These are phyloP conservation scores for Threskiornis aethiopicus DNA, from an alignment of 2,797 vertebrate genomes.

Conservation along the genomic window DNA sequence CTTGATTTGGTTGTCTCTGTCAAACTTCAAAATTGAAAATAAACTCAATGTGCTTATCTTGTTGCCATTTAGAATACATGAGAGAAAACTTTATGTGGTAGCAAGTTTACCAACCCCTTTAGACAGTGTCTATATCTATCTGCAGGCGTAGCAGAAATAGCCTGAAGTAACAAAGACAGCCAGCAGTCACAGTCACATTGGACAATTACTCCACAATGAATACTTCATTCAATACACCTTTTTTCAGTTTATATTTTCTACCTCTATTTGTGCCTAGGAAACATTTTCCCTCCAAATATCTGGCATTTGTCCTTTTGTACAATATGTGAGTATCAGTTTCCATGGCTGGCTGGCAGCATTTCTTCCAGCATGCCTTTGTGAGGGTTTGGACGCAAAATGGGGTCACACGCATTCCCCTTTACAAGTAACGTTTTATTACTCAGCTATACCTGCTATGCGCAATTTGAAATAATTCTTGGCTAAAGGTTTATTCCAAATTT, in stretches of 20 bases:
- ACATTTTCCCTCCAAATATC: neutral
- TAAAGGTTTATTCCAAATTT: neutral
- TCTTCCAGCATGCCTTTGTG: neutral
- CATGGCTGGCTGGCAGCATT: neutral
- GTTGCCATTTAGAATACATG: neutral
- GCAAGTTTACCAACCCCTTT: neutral
- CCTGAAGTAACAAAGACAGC: neutral
- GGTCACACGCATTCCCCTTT: neutral
- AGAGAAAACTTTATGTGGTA: neutral
- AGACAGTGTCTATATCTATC: neutral
- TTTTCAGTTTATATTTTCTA: neutral
- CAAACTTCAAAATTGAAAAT: neutral
- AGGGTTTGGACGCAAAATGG: neutral
- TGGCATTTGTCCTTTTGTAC: neutral
- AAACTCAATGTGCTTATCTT: neutral
- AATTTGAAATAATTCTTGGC: neutral
- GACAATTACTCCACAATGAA: neutral
- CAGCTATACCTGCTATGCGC: neutral
- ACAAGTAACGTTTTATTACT: neutral
- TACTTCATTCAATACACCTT: neutral
- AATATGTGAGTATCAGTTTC: neutral
- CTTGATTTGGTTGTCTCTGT: neutral
- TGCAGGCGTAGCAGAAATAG: neutral
- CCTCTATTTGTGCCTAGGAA: neutral
- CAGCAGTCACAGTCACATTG: neutral